Evolutionary conservation across 2,797 vertebrate species (phyloP), one percentile per base, ranked within the genome.

Genomic region (Halcyon leucocephala): DNA sequence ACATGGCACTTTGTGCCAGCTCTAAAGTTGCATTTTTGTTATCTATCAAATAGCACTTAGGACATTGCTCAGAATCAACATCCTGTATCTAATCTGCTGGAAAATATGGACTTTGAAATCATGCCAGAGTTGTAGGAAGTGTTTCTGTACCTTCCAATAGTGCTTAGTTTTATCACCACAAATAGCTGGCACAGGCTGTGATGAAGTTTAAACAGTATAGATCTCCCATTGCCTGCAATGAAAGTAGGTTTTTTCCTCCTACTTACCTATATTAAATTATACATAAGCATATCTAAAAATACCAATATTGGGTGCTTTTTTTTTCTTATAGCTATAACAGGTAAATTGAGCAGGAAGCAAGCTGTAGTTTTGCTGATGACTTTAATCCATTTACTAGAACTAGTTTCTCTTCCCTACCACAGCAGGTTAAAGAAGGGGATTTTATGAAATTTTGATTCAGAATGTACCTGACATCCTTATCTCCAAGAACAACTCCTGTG

Each of bases 61-160:
- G 62, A 62, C 73, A 73, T 44, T 89, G 65, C 88, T 90, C 66
- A 82, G 51, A 96, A 73, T 67, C 83, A 90, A 77, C 64, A 51
- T 90, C 67, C 70, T 91, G 58, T 88, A 55, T 86, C 62, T 72
- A 90, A 91, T 84, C 62, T 93, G 26, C 77, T 89, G 77, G 70
- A 64, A 96, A 95, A 90, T 62, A 82, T 19, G 51, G 73, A 79
- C 60, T 93, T 84, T 92, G 80, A 92, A 90, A 88, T 84, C 44
- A 26, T 80, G 77, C 62, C 80, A 95, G 42, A 64, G 41, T 48
- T 10, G 85, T 83, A 95, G 86, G 52, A 96, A 94, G 65, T 82
- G 60, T 93, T 95, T 93, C 80, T 91, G 31, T 86, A 82, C 37
- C 62, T 90, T 91, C 62, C 70, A 48, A 16, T 25, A 89, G n/a